A percentile compares a stretch with the other conserved stretches of the same genome.
phyloP scores from a whole-genome alignment of 1,140 invertebrate species.

The Hycleus phaleratus region DNA sequence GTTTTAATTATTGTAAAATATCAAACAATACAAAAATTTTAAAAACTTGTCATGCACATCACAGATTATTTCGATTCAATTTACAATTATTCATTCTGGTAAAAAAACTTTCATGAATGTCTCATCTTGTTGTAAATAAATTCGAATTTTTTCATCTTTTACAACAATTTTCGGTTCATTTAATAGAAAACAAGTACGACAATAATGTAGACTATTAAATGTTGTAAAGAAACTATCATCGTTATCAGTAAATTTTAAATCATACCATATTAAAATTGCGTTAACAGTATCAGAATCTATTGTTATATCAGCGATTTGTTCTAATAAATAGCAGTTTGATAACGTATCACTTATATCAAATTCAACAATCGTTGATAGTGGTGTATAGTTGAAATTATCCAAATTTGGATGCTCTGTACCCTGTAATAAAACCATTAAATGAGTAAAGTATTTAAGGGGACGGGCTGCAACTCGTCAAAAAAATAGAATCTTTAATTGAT shows the following conservation, averaged over 20 bases:
- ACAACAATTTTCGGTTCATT: not conserved
- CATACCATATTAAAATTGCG: constrained; percentile 4
- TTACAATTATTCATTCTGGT: not conserved
- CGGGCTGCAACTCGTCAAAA: too few species aligned
- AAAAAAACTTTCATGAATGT: constrained; percentile 2
- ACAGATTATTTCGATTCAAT: too few species aligned
- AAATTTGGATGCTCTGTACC: constrained; percentile 26
- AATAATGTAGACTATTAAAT: constrained; percentile 3
- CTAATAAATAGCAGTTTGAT: not conserved
- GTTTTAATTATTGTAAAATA: too few species aligned
- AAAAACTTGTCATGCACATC: too few species aligned
- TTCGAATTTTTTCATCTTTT: not conserved
- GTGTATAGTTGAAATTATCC: constrained; percentile 13
- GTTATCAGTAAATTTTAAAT: constrained; percentile 3
- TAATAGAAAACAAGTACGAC: not conserved
- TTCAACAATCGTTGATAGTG: not conserved
- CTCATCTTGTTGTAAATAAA: not conserved
- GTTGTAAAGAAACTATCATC: not conserved
- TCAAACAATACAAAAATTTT: too few species aligned
- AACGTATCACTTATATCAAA: constrained; percentile 1
- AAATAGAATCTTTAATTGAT: too few species aligned
- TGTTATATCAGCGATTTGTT: not conserved
- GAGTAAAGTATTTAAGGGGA: too few species aligned
- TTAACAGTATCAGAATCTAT: not conserved
- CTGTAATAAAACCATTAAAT: constrained; percentile 14